phyloP scores from a whole-genome alignment of 2,888 invertebrate species.

The Rhingia rostrata region DNA sequence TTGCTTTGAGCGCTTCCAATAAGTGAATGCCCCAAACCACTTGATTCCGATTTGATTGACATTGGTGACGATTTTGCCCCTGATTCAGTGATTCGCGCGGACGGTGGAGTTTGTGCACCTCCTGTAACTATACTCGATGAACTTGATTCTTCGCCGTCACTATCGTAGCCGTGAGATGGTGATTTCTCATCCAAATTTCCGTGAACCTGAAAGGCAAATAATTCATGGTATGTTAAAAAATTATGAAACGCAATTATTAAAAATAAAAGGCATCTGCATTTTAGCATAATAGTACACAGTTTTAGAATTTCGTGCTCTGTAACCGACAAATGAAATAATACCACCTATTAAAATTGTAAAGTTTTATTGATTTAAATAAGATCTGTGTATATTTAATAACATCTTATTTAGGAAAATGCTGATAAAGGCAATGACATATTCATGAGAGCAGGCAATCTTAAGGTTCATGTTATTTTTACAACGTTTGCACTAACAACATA shows the following conservation, averaged over 20 bases:
- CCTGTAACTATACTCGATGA: slow-evolving; percentile 86
- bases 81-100: slow-evolving; percentile 77
- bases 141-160: slow-evolving; percentile 94
- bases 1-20: slow-evolving; percentile 15
- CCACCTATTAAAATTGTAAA: no score
- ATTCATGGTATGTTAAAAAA: background rate
- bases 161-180: slow-evolving; percentile 90
- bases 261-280: no score
- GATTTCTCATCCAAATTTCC: slow-evolving; percentile 88
- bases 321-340: no score
- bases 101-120: slow-evolving; percentile 83
- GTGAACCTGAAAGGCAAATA: slow-evolving; percentile 84
- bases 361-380: no score
- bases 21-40: slow-evolving; percentile 70
- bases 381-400: no score
- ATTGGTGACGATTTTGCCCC: slow-evolving; percentile 81
- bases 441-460: no score
- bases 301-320: no score
- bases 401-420: no score
- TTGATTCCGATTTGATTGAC: slow-evolving; percentile 82
- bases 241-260: background rate
- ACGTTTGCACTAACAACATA: no score
- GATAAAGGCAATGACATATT: no score
- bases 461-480: no score
- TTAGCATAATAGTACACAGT: no score